Evolutionary conservation across 2,888 invertebrate species (phyloP).

Genomic region (Eupithecia centaureata): DNA sequence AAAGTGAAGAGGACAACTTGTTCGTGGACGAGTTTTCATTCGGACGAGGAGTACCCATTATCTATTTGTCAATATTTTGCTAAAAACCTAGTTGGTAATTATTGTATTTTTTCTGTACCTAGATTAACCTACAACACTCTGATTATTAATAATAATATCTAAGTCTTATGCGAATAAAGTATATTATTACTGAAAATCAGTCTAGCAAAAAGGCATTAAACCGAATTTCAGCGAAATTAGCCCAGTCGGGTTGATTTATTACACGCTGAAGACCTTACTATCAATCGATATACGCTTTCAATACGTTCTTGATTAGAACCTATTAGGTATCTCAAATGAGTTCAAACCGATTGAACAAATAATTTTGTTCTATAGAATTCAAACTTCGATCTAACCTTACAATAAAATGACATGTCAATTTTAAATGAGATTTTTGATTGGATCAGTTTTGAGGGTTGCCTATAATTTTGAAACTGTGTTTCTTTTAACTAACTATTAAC

Average conservation of each 20-base stretch:
- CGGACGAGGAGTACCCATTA: no score
- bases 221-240: background rate
- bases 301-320: background rate
- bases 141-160: no score
- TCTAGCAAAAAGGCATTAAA: background rate
- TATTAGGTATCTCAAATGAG: background rate
- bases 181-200: background rate
- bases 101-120: no score
- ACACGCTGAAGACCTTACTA: background rate
- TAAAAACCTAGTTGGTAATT: no score
- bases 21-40: no score
- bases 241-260: background rate
- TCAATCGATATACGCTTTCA: background rate
- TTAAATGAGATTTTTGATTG: background rate
- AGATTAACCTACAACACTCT: no score
- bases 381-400: background rate
- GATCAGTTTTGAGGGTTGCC: background rate
- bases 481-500: no score
- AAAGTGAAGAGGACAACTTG: no score
- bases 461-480: background rate
- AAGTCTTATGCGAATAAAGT: background rate
- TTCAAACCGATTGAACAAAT: background rate
- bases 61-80: no score
- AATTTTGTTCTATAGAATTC: background rate
- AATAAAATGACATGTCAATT: background rate